A percentile compares a stretch with the other conserved stretches of the same genome.
Evolutionary conservation across 2,888 invertebrate species (phyloP).

Genomic region (Polydrusus cervinus): DNA sequence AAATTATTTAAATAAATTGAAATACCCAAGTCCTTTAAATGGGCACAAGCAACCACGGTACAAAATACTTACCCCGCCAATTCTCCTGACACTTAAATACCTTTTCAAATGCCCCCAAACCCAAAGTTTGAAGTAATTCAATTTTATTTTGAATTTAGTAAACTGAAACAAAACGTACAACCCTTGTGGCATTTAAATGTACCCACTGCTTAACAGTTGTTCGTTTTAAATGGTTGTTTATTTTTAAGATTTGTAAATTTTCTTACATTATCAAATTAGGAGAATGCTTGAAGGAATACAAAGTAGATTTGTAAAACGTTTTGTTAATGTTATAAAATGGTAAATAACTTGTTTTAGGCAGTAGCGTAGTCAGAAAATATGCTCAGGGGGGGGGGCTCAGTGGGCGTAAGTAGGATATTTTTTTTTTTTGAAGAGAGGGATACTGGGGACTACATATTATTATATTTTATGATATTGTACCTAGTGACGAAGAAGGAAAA

Average conservation of each 20-base stretch:
- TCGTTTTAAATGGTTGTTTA: neutral
- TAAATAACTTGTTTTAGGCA: too few species aligned
- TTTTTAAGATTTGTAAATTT: constrained; percentile 3
- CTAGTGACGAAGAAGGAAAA: too few species aligned
- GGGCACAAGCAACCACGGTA: too few species aligned
- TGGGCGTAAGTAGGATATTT: too few species aligned
- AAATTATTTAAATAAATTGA: too few species aligned
- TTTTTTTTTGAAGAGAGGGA: too few species aligned
- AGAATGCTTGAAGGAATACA: constrained; percentile 31
- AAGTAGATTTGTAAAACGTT: constrained; percentile 14
- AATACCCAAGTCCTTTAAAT: too few species aligned
- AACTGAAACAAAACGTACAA: neutral
- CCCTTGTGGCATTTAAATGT: neutral
- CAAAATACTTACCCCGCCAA: neutral
- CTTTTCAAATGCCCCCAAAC: neutral
- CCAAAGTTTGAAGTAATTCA: neutral
- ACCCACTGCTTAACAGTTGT: neutral
- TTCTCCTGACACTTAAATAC: too few species aligned
- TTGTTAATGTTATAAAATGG: neutral
- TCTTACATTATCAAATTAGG: constrained; percentile 22
- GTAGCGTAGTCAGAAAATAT: too few species aligned
- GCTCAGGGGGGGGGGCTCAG: too few species aligned
- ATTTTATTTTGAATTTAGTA: neutral
- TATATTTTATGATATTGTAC: too few species aligned
- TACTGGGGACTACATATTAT: too few species aligned